phyloP scores from a whole-genome alignment of 2,113 vertebrate genomes.

The Capreolus pygargus region DNA sequence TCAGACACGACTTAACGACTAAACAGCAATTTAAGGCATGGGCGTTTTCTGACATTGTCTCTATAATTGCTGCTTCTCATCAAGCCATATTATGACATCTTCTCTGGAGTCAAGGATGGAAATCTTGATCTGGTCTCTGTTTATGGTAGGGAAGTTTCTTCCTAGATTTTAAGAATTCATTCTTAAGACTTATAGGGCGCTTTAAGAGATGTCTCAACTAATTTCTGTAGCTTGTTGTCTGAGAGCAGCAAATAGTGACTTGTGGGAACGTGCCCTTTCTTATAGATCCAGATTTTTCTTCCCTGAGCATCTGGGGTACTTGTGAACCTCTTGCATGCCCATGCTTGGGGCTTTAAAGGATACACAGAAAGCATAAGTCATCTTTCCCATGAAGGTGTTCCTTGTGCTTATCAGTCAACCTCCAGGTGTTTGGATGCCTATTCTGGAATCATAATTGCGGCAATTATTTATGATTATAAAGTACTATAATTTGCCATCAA shows the following conservation, averaged over 20 bases:
- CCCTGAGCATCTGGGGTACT: background rate
- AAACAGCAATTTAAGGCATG: background rate
- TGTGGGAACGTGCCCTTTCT: background rate
- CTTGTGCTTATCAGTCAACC: background rate
- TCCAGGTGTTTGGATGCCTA: background rate
- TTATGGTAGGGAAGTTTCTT: background rate
- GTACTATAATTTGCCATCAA: background rate
- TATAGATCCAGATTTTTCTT: background rate
- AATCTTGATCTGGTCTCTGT: background rate
- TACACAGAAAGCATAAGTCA: background rate
- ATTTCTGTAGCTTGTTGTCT: background rate
- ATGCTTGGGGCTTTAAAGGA: background rate
- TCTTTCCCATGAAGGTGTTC: background rate
- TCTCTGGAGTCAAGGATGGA: background rate
- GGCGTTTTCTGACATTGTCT: background rate
- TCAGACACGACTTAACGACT: background rate
- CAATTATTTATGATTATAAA: slow-evolving; percentile 5
- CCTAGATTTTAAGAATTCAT: background rate
- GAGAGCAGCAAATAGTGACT: background rate
- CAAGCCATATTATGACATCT: background rate
- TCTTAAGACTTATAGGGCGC: background rate
- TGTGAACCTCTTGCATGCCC: too few species aligned
- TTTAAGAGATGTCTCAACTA: background rate
- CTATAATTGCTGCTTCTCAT: background rate
- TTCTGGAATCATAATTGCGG: background rate